Evolutionary conservation across 92 coral and sea anemone genomes (phyloP).

Genomic region (Epizoanthus scotinus): DNA sequence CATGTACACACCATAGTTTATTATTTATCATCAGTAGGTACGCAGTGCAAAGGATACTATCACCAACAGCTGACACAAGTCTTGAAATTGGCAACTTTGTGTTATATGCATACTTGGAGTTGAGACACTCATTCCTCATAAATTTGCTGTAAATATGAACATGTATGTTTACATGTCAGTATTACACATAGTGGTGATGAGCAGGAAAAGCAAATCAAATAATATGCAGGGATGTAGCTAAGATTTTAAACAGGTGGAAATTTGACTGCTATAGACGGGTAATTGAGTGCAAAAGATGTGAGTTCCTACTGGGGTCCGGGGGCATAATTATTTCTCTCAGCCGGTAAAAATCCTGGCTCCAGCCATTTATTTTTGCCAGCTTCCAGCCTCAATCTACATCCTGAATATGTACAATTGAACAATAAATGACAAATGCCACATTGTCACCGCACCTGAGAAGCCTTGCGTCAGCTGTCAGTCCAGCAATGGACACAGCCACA

Average conservation of each 20-base stretch:
- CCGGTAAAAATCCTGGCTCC: too few relatives aligned
- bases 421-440: not conserved
- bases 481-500: constrained; percentile 93
- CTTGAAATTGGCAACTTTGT: constrained; percentile 91
- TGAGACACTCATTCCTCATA: constrained; percentile 94
- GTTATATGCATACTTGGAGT: constrained; percentile 90
- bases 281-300: too few relatives aligned
- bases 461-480: constrained; percentile 97
- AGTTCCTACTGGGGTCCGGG: too few relatives aligned
- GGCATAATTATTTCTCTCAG: too few relatives aligned
- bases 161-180: not conserved
- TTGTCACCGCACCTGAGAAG: constrained; percentile 71
- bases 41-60: constrained; percentile 79
- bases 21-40: not conserved
- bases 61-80: constrained; percentile 85
- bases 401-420: too few relatives aligned
- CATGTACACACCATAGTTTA: not conserved
- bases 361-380: too few relatives aligned
- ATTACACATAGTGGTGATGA: not conserved
- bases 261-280: too few relatives aligned
- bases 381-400: too few relatives aligned
- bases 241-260: too few relatives aligned
- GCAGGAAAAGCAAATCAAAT: not conserved
- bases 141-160: constrained; percentile 74
- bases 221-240: too few relatives aligned